Evolutionary conservation across 2,113 vertebrate genomes (phyloP), one percentile per base, ranked within the genome.

Genomic region (Phyllopteryx taeniolatus): DNA sequence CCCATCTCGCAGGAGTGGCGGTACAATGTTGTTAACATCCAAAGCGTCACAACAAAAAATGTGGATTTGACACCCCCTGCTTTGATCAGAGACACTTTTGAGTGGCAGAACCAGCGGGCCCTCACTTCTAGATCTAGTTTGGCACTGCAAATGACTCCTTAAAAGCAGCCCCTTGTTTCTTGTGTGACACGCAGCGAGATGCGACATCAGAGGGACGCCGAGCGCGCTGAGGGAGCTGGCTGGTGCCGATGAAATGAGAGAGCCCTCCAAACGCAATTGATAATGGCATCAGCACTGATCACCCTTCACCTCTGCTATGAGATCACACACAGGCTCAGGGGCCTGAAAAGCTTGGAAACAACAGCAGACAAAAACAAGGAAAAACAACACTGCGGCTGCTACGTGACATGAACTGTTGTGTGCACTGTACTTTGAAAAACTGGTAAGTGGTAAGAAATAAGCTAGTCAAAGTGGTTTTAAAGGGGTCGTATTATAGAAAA

Each of bases 21-120:
- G 76, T 80, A 83, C 78, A 71, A 71, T 61, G 67, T 71, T 84
- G 88, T 87, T 87, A 87, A 86, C 76, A 81, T 86, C 86, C 65
- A 74, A 74, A 82, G 85, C 71, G 68, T 75, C 68, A 65, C 68
- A 14, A 43, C 20, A 47, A 54, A 77, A 88, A 85, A 87, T 20
- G 64, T 80, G 69, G 68, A 81, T 20, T n/a, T 13, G 57, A 68
- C 22, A 31, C 51, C 59, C n/a, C 61, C 8, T 68, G 63, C 76
- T 79, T 79, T 86, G 77, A 78, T 62, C 60, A 47, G 70, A 82
- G 76, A 78, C 62, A 72, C 70, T 65, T 59, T 57, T 62, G 63
- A 78, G 64, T 43, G 78, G 79, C 72, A 74, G 73, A 72, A 51
- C 71, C 49, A 71, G 76, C 14, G 54, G 42, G 60, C 22, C 19